Evolutionary conservation across 2,888 invertebrate genomes (phyloP).

Genomic region (Drosophila ochracea): DNA sequence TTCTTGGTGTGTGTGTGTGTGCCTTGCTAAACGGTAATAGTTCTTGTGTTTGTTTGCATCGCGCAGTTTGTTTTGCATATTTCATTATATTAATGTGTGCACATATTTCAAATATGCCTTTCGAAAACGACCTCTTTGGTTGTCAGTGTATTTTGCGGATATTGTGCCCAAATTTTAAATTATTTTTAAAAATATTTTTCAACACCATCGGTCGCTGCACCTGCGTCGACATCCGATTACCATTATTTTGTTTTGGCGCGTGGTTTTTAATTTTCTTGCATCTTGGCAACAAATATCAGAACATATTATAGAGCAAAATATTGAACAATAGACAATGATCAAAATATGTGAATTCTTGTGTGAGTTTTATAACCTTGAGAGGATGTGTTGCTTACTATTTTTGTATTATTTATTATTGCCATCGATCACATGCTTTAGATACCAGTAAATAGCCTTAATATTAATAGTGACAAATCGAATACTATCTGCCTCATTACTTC

Average conservation of each 20-base stretch:
- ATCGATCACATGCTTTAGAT: slow-evolving; percentile 39
- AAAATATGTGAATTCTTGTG: not conserved
- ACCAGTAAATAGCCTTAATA: slow-evolving; percentile 1
- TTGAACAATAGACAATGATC: slow-evolving; percentile 8
- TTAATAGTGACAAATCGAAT: not conserved
- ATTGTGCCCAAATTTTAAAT: slow-evolving; percentile 34
- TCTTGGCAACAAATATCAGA: slow-evolving; percentile 16
- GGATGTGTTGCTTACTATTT: slow-evolving; percentile 1
- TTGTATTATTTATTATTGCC: not conserved
- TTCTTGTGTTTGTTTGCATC: slow-evolving; percentile 5
- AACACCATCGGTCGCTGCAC: slow-evolving; percentile 16
- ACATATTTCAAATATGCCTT: slow-evolving; percentile 14
- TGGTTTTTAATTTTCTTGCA: slow-evolving; percentile 8
- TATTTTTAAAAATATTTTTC: slow-evolving; percentile 24
- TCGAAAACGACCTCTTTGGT: slow-evolving; percentile 16
- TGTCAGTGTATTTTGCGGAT: slow-evolving; percentile 12
- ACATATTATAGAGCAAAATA: not conserved
- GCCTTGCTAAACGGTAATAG: slow-evolving; percentile 35
- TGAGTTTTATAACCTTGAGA: slow-evolving; percentile 17
- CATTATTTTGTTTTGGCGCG: slow-evolving; percentile 22
- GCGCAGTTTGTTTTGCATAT: slow-evolving; percentile 4
- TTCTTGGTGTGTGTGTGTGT: slow-evolving; percentile 4
- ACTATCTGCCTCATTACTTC: not conserved
- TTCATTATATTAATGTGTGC: slow-evolving; percentile 17
- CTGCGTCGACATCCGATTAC: slow-evolving; percentile 25